Percentiles rank a stretch among this genome's conserved stretches.
Evolutionary conservation across 1,140 invertebrate species (phyloP).

Genomic region (Brachionus manjavacas): DNA sequence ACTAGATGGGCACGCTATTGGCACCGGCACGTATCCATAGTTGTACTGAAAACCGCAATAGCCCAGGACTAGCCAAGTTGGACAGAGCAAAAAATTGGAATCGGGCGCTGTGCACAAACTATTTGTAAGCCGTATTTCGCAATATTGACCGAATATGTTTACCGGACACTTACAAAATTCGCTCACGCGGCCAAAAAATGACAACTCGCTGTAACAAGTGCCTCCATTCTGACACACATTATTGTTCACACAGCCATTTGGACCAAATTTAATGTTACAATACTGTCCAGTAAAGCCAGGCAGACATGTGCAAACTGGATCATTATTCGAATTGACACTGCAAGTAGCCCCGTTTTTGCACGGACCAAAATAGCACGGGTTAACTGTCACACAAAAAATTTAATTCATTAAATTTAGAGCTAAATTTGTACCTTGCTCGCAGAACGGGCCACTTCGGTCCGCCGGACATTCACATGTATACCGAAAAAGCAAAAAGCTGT

Average conservation of each 20-base stretch:
- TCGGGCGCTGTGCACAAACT: neutral
- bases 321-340: neutral
- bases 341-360: slow-evolving; percentile 23
- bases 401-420: neutral
- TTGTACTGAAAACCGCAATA: slow-evolving; percentile 26
- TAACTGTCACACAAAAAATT: neutral
- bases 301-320: slow-evolving; percentile 29
- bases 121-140: slow-evolving; percentile 11
- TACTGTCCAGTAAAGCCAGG: slow-evolving; percentile 14
- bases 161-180: slow-evolving; percentile 37
- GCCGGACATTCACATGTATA: neutral
- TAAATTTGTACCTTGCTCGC: neutral
- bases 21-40: slow-evolving; percentile 2
- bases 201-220: neutral
- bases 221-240: neutral
- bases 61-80: slow-evolving; percentile 13
- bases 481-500: neutral
- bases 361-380: slow-evolving; percentile 7
- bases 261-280: slow-evolving; percentile 11
- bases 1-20: neutral
- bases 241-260: slow-evolving; percentile 20
- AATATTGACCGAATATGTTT: slow-evolving; percentile 35
- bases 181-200: neutral
- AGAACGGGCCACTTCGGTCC: neutral
- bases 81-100: slow-evolving; percentile 24